Evolutionary conservation across 2,797 vertebrate species (phyloP), one percentile per base, ranked within the genome.

Genomic region (Myotis daubentonii): DNA sequence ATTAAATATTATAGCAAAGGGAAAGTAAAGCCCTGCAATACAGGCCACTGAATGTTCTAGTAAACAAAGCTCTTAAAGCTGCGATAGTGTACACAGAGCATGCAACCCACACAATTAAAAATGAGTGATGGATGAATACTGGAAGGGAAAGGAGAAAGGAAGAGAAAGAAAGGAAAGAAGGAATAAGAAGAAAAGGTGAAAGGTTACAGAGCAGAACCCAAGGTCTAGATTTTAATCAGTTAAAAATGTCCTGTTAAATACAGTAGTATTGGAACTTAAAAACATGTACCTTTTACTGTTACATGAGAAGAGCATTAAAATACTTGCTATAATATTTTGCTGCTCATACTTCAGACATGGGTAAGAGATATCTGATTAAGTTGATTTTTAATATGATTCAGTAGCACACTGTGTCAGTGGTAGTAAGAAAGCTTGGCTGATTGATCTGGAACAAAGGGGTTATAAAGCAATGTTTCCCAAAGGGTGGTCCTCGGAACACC

Each of bases 191-290:
- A 96, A 97, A 97, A 97, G 96, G 97, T 95, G 83, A 97, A 95
- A 98, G 97, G 98, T 97, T 95, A 97, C 95, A 97, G 97, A 98
- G 97, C 98, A 97, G 97, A 98, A 98, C 97, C 97, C 98, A 98
- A 97, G 83, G 95, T 98, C 98, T 98, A 97, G 98, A 97, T 98
- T 98, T 98, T 98, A 98, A 98, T 98, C 98, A 98, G 98, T 98
- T 98, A 98, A 98, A 98, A 98, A 98, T 97, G 97, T 98, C 98
- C 98, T 98, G 98, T 98, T 98, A 98, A 98, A 98, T 97, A 98
- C 88, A 98, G 98, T 98, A 98, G 98, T 97, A 98, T 87, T 98
- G 94, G 97, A 98, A 98, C 97, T 98, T 97, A 98, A 98, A 97
- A 98, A 98, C 97, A 98, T 97, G 97, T 95, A 97, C 94, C 97